Percentiles rank a stretch among this genome's conserved stretches.
These are phyloP conservation scores for Erythrocebus patas DNA, from an alignment of 2,113 vertebrate genomes.

Conservation along the genomic window DNA sequence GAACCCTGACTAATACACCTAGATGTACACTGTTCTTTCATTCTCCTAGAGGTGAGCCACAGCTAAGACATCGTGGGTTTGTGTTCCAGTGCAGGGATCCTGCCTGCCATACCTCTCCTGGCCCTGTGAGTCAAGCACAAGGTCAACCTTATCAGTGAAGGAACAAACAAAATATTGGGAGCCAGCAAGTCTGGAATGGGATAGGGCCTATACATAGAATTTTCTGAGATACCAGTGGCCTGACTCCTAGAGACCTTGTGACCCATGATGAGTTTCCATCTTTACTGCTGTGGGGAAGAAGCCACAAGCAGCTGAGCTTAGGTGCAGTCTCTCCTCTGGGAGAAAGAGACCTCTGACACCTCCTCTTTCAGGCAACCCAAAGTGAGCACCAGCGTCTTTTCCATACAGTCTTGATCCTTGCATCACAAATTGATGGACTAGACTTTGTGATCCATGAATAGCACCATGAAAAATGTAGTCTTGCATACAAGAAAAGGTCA, in stretches of 20 bases:
- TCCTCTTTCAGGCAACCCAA: neutral
- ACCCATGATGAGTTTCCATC: neutral
- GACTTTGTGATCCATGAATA: neutral
- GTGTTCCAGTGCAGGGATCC: neutral
- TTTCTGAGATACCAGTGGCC: neutral
- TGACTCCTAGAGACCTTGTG: neutral
- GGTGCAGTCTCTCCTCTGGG: neutral
- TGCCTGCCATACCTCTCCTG: neutral
- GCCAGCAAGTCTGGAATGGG: neutral
- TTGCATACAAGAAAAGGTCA: neutral
- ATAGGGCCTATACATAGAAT: neutral
- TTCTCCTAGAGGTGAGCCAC: neutral
- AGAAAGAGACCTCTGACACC: neutral
- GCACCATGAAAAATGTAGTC: neutral
- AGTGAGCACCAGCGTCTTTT: neutral
- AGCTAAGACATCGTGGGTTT: neutral
- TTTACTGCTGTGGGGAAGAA: neutral
- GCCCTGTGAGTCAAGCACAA: neutral
- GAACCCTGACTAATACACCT: neutral
- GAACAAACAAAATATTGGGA: neutral
- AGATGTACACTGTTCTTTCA: rapidly evolving
- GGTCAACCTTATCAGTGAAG: neutral
- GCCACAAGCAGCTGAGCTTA: neutral
- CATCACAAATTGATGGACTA: neutral
- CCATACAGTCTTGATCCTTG: neutral